Evolutionary conservation across 2,888 invertebrate species (phyloP), one percentile per base, ranked within the genome.

Genomic region (Capitulum mitella): DNA sequence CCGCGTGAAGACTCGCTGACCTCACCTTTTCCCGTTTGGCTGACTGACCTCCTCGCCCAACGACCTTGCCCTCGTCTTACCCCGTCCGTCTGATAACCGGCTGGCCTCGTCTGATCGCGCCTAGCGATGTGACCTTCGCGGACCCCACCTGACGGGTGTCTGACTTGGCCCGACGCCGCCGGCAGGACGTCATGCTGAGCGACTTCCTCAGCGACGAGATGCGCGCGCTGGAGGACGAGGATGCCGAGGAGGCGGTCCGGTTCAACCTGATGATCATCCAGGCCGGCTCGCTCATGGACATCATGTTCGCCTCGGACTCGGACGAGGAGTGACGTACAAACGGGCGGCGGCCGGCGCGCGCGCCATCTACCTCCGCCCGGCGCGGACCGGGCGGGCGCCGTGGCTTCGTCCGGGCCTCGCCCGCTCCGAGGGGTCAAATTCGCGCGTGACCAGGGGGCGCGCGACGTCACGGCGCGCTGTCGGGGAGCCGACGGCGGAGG

Each of bases 131-230:
- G n/a, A n/a, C n/a, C n/a, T n/a, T n/a, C n/a, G n/a, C n/a, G n/a
- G n/a, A n/a, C n/a, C n/a, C n/a, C n/a, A n/a, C n/a, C n/a, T n/a
- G n/a, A n/a, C n/a, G n/a, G n/a, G n/a, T 37, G 16, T 34, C 40
- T 37, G 19, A 29, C 40, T 37, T 10, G 74, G 14, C 22, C 37
- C 74, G 32, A 2, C 6, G 6, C 34, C 2, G 26, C 32, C 46
- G 29, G 16, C 48, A 76, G 76, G 76, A 76, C 76, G 46, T 76
- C 14, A 43, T 76, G 76, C 46, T 76, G 16, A 26, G 46, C 46
- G 76, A 76, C 76, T 76, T 76, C 32, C 76, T 76, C 2, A 46
- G 46, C 46, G 76, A 48, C 32, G 76, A 76, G 76, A 76, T 76
- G 76, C 48, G 76, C 16, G 76, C 46, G 19, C n/a, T 76, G 46